Conservation (phyloP, 2,888 invertebrate species). For the Calliphora vomitoria region DNA sequence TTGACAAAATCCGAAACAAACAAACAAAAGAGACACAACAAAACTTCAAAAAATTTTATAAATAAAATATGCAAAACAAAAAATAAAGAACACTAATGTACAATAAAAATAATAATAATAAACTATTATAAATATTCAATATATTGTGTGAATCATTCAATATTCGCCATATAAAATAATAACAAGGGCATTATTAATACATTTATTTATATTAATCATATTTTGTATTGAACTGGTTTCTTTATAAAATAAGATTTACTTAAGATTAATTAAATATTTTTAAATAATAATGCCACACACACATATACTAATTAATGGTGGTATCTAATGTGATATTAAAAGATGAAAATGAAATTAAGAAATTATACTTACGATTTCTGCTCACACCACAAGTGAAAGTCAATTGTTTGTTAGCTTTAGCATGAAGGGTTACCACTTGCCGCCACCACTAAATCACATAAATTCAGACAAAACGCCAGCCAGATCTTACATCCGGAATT, state of each 20-base stretch:
- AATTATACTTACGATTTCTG: slow-evolving; percentile 5
- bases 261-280: no score
- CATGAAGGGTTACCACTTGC: slow-evolving; percentile 21
- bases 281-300: no score
- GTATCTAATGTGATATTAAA: slow-evolving; percentile 22
- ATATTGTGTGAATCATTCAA: slow-evolving; percentile 45
- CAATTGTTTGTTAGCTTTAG: background rate
- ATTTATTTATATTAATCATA: background rate
- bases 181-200: slow-evolving; percentile 34
- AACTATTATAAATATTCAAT: slow-evolving; percentile 7
- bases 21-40: background rate
- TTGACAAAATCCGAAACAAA: slow-evolving; percentile 50
- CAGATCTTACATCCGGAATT: slow-evolving; percentile 35
- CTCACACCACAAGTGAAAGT: slow-evolving; percentile 48
- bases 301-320: no score
- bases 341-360: slow-evolving; percentile 32
- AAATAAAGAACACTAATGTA: background rate
- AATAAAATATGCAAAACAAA: background rate
- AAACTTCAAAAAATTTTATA: slow-evolving; percentile 10
- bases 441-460: background rate
- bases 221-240: slow-evolving; percentile 51
- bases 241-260: slow-evolving; percentile 13
- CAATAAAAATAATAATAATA: slow-evolving; percentile 11
- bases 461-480: background rate
- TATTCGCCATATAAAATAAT: background rate